These are phyloP conservation scores for Plagiodera versicolora DNA, from an alignment of 2,888 invertebrate genomes.

Conservation along the genomic window DNA sequence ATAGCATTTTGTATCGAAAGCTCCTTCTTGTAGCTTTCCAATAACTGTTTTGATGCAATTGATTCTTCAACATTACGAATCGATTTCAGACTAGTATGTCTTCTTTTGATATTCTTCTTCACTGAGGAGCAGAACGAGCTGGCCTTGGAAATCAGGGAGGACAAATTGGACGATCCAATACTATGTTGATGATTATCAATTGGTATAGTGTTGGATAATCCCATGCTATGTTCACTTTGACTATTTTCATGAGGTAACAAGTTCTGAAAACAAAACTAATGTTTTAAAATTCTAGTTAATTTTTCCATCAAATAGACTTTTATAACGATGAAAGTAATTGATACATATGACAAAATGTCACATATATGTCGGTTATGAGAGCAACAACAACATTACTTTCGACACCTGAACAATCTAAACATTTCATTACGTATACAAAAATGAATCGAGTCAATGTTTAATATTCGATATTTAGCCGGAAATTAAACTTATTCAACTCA, in stretches of 20 bases:
- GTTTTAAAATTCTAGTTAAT: background rate
- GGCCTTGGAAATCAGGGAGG: conserved; percentile 29
- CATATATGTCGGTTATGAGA: no score
- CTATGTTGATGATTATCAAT: no score
- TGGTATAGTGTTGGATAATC: conserved; percentile 27
- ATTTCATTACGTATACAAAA: no score
- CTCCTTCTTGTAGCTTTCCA: conserved; percentile 31
- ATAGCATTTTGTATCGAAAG: conserved; percentile 35
- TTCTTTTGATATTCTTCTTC: conserved; percentile 26
- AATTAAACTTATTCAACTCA: no score
- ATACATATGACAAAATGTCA: no score
- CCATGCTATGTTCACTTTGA: conserved; percentile 18
- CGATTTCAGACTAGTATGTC: background rate
- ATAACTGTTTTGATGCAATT: background rate
- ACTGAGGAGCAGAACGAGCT: conserved; percentile 27
- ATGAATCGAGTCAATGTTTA: no score
- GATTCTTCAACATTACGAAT: background rate
- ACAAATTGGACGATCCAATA: conserved; percentile 25
- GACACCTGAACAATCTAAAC: no score
- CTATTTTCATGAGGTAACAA: background rate
- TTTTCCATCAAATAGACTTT: background rate
- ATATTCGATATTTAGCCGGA: no score
- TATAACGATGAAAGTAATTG: no score
- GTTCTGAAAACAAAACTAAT: conserved; percentile 10
- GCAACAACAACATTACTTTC: no score